Conservation (phyloP, 2,888 invertebrate genomes). For the Drosophila paramelanica region DNA sequence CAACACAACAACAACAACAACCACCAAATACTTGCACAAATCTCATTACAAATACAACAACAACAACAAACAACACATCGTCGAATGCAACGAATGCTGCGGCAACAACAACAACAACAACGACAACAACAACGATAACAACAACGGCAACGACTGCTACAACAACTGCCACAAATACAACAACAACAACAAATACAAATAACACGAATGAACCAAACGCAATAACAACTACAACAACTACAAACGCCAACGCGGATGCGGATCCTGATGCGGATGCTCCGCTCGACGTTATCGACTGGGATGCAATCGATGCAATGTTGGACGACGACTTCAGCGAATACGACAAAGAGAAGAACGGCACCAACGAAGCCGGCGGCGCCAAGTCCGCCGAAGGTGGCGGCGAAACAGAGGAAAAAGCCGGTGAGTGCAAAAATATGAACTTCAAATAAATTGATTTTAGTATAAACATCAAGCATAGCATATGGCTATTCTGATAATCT, state of each 20-base stretch:
- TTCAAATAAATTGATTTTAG: background rate
- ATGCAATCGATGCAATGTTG: constrained; percentile 83
- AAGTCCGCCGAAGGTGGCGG: constrained; percentile 75
- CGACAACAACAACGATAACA: constrained; percentile 56
- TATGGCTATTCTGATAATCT: no score
- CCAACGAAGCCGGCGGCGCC: constrained; percentile 72
- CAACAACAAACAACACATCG: constrained; percentile 83
- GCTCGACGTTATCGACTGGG: constrained; percentile 83
- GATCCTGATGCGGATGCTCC: constrained; percentile 71
- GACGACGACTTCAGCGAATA: constrained; percentile 84
- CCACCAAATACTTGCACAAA: constrained; percentile 82
- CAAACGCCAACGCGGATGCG: constrained; percentile 41
- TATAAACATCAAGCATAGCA: no score
- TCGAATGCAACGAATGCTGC: constrained; percentile 76
- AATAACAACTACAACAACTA: constrained; percentile 58
- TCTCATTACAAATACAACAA: constrained; percentile 81
- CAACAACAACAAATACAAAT: constrained; percentile 80
- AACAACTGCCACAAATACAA: constrained; percentile 66
- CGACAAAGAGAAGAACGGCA: constrained; percentile 82
- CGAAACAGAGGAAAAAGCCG: constrained; percentile 92
- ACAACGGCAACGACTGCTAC: constrained; percentile 74
- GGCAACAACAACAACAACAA: constrained; percentile 62
- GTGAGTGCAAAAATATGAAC: constrained; percentile 85
- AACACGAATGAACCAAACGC: constrained; percentile 82
- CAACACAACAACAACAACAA: constrained; percentile 83